These are phyloP conservation scores for Campoplex nolae DNA, from an alignment of 2,888 invertebrate genomes.

Conservation along the genomic window DNA sequence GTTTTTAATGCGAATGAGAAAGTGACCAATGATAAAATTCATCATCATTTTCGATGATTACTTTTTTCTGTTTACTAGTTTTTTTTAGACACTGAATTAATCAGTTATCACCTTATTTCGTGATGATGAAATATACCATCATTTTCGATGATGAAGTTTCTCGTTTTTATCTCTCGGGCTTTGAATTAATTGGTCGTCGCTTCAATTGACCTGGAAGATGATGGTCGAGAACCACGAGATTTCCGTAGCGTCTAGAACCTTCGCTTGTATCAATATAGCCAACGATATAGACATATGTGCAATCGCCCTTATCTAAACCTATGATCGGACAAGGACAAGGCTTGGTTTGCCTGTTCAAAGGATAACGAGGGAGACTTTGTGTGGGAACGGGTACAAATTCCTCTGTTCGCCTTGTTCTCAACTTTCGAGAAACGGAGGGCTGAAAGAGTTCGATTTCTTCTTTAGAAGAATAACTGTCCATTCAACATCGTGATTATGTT, in stretches of 20 bases:
- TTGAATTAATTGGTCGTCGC: background rate
- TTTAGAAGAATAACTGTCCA: background rate
- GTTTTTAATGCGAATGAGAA: too few relatives aligned
- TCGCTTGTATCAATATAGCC: background rate
- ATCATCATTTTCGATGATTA: too few relatives aligned
- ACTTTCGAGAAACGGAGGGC: background rate
- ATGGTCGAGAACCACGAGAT: background rate
- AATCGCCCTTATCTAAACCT: background rate
- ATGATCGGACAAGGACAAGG: background rate
- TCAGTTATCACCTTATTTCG: too few relatives aligned
- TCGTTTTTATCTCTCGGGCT: background rate
- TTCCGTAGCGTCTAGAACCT: background rate
- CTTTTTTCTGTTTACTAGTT: too few relatives aligned
- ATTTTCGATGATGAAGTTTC: background rate
- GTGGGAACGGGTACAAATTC: background rate
- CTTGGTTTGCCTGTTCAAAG: background rate
- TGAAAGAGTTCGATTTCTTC: background rate
- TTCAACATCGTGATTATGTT: too few relatives aligned
- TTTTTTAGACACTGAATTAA: too few relatives aligned
- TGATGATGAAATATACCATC: too few relatives aligned
- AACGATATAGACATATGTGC: background rate
- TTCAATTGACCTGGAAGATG: background rate
- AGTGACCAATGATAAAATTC: too few relatives aligned
- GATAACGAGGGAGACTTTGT: background rate
- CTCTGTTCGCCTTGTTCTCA: background rate